A percentile compares a stretch with the other conserved stretches of the same genome.
Conservation (phyloP, 2,797 vertebrate species). For the Chrysocyon brachyurus region DNA sequence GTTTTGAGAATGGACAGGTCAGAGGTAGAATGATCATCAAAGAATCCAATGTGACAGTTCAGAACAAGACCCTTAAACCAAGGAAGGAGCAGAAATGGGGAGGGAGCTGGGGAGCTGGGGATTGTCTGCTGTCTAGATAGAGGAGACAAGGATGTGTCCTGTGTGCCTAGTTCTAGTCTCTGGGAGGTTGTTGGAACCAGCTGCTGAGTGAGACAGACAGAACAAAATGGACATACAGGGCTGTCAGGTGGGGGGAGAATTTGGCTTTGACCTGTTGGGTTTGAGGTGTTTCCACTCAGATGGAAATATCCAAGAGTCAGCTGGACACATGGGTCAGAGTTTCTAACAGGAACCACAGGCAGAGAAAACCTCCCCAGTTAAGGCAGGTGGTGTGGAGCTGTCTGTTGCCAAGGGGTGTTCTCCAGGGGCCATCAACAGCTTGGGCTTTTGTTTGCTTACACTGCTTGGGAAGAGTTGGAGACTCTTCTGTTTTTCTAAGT, state of each 20-base stretch:
- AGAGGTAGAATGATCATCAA: background rate
- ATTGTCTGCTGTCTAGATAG: background rate
- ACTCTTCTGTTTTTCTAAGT: conserved; percentile 82
- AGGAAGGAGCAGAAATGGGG: background rate
- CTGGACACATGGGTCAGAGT: background rate
- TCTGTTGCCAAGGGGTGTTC: background rate
- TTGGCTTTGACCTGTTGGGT: background rate
- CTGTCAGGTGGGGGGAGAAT: background rate
- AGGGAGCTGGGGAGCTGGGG: background rate
- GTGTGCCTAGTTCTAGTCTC: background rate
- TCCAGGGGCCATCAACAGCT: conserved; percentile 22
- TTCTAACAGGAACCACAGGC: conserved; percentile 59
- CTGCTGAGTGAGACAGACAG: background rate
- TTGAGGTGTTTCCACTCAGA: background rate
- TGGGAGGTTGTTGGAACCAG: rapidly evolving
- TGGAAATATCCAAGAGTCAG: background rate
- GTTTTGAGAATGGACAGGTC: background rate
- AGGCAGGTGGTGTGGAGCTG: conserved; percentile 63
- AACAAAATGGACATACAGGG: background rate
- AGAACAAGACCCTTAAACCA: background rate
- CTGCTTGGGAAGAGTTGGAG: conserved; percentile 79
- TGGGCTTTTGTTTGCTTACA: conserved; percentile 67
- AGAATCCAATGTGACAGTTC: background rate
- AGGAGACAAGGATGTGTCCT: background rate
- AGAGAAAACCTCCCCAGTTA: conserved; percentile 28